These are phyloP conservation scores for Orchesellides sinensis DNA, from an alignment of 2,888 invertebrate genomes.

Conservation along the genomic window DNA sequence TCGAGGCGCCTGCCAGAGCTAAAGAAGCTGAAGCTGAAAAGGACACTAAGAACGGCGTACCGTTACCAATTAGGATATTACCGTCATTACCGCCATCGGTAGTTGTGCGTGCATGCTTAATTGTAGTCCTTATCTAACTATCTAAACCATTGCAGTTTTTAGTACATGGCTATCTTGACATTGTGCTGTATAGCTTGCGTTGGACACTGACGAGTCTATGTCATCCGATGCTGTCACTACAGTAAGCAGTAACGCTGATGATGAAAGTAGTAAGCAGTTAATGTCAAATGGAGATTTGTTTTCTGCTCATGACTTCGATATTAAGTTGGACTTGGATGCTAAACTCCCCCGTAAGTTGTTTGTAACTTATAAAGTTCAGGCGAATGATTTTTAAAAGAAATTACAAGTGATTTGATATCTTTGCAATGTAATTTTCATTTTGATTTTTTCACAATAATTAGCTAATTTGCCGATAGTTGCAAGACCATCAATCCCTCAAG, in stretches of 20 bases:
- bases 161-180: neutral
- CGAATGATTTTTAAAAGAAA: no score
- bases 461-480: slow-evolving; percentile 84
- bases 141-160: neutral
- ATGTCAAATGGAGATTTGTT: slow-evolving; percentile 79
- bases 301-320: slow-evolving; percentile 94
- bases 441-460: slow-evolving; percentile 77
- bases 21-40: slow-evolving; percentile 18
- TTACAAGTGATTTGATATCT: slow-evolving; percentile 11
- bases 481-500: slow-evolving; percentile 84
- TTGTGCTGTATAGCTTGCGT: neutral
- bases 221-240: slow-evolving; percentile 2
- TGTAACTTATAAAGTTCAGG: no score
- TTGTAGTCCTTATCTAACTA: neutral
- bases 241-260: neutral
- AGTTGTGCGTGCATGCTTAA: neutral
- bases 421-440: neutral
- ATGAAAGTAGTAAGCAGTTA: slow-evolving; percentile 67
- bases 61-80: neutral
- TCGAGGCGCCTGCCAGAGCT: neutral
- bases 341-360: slow-evolving; percentile 83
- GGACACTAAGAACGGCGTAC: slow-evolving; percentile 27
- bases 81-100: slow-evolving; percentile 45
- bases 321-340: slow-evolving; percentile 92
- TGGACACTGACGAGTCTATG: slow-evolving; percentile 17